A percentile compares a stretch with the other conserved stretches of the same genome.
phyloP scores from a whole-genome alignment of 2,797 vertebrate species.

The Oreochromis grahami region DNA sequence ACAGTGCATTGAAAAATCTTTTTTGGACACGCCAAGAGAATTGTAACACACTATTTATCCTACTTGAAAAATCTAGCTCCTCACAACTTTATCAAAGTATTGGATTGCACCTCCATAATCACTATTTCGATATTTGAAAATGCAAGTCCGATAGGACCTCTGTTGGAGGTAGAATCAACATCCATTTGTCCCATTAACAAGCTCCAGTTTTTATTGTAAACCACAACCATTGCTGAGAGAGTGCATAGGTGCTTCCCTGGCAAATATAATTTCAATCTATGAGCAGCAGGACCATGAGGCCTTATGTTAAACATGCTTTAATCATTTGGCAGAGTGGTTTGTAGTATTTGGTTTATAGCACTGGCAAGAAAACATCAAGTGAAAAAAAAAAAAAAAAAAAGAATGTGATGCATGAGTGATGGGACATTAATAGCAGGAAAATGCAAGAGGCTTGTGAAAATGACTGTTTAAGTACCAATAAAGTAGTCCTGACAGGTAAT shows the following conservation, averaged over 20 bases:
- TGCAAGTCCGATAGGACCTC: not conserved
- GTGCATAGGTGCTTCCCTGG: not conserved
- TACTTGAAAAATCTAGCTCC: not conserved
- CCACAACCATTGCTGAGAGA: not conserved
- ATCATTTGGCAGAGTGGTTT: not conserved
- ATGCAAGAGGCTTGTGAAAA: slow-evolving; percentile 50
- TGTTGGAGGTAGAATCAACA: not conserved
- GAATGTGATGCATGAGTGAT: slow-evolving; percentile 8
- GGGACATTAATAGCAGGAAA: slow-evolving; percentile 35
- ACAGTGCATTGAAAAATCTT: not conserved
- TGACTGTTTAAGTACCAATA: slow-evolving; percentile 60
- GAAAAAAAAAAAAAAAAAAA: not conserved
- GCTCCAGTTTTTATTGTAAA: not conserved
- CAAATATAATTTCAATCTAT: not conserved
- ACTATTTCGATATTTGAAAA: not conserved
- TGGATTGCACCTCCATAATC: not conserved
- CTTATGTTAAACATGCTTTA: not conserved
- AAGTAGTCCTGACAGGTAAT: slow-evolving; percentile 55
- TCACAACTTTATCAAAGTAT: not conserved
- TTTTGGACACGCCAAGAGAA: not conserved
- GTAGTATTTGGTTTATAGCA: not conserved
- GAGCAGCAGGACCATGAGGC: not conserved
- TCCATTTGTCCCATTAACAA: not conserved
- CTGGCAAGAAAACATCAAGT: not conserved
- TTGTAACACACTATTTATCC: not conserved